Conservation (phyloP, 2,113 vertebrate species). For the Oryzias curvinotus region DNA sequence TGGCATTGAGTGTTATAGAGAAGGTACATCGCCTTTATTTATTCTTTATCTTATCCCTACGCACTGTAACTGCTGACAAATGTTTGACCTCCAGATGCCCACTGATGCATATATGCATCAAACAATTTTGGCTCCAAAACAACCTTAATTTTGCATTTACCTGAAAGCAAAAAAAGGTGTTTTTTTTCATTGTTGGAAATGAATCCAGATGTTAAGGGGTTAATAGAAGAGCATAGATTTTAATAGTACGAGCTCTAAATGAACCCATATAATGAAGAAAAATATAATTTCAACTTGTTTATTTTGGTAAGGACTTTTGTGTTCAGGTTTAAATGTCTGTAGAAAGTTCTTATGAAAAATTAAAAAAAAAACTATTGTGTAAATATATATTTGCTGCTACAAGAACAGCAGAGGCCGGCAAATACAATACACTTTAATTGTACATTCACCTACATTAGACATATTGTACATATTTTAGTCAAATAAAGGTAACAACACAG, state of each 20-base stretch:
- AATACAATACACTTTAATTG: neutral
- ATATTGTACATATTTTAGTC: neutral
- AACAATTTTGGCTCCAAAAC: no score
- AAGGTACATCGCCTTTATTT: no score
- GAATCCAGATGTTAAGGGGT: no score
- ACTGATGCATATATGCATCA: no score
- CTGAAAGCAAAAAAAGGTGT: no score
- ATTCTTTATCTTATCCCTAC: no score
- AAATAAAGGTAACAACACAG: neutral
- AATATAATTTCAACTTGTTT: neutral
- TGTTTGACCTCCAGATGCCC: no score
- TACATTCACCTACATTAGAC: neutral
- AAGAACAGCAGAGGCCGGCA: constrained; percentile 13
- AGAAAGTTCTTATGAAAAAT: constrained; percentile 21
- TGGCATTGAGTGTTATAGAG: no score
- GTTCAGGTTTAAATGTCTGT: constrained; percentile 20
- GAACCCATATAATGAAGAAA: neutral
- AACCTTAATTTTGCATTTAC: no score
- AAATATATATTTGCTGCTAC: constrained; percentile 48
- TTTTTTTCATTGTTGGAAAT: no score
- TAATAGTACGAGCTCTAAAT: neutral
- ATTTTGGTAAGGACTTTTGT: constrained; percentile 16
- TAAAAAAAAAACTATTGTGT: constrained; percentile 38
- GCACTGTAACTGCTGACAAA: no score
- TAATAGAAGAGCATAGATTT: no score